Base-by-base conservation (phyloP, 2,797 vertebrate genomes). In the Arctocebus calabarensis region DNA sequence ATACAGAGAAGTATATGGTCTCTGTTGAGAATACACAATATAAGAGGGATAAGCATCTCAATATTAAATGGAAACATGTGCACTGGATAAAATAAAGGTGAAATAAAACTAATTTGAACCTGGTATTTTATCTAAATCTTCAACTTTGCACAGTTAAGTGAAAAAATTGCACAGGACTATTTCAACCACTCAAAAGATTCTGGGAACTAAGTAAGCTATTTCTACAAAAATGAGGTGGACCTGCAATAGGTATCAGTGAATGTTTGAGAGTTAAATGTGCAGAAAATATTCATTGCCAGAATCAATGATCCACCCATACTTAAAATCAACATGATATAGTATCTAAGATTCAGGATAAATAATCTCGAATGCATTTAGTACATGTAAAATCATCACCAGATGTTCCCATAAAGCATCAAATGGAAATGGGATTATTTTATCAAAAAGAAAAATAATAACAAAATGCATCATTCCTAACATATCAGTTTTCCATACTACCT, bases 391-490 rank as follows among this genome's bases (percentile, higher is more conserved):
- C 37, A 66, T 45, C 34, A 32, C 5, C 52, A 62, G 71, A 27
- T 59, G 19, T 73, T 66, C 19, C 27, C 61, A 3, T 27, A 40
- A 55, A 27, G 2, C 20, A 79, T 79, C 61, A 68, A n/a, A 59
- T 68, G 73, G 57, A 64, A 64, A 88, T 57, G 32, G 12, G 10
- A 64, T 86, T 75, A 61, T 79, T 91, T 93, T 84, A 40, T 34
- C 23, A 84, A 37, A 79, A 89, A 45, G 23, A 81, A 85, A 91
- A 66, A 62, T 52, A 89, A n/a, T 2, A 48, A 45, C 13, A 74
- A 59, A 78, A 86, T 57, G 70, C 25, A 89, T 14, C 74, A 45
- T 43, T 90, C 48, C 7, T 88, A 82, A 88, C 37, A 90, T 84
- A 71, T 75, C 5, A 86, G 11, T 64, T 94, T 90, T 79, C 23